phyloP scores from a whole-genome alignment of 2,797 vertebrate species.

The Spheniscus humboldti region DNA sequence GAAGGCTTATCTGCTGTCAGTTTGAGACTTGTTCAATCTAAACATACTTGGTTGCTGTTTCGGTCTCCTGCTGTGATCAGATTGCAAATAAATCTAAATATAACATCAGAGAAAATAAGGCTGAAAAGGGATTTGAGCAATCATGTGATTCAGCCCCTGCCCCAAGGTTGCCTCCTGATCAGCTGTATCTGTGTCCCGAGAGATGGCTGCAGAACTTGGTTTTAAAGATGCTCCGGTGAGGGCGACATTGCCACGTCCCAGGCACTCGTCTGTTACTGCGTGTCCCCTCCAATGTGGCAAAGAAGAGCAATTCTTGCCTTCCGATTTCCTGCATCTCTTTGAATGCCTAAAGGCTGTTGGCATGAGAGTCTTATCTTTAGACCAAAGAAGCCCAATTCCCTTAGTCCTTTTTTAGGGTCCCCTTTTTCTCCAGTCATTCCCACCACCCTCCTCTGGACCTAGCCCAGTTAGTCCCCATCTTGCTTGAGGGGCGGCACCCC shows the following conservation, averaged over 20 bases:
- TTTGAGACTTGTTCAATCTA: not conserved
- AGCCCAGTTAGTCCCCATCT: not conserved
- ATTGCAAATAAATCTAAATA: not conserved
- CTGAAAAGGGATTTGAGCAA: not conserved
- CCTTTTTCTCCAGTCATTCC: not conserved
- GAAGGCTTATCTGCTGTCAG: not conserved
- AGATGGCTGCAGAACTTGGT: not conserved
- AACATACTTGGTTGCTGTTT: not conserved
- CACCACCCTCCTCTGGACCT: not conserved
- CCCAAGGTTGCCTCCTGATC: not conserved
- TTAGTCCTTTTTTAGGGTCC: not conserved
- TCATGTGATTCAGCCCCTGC: not conserved
- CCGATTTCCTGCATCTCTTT: not conserved
- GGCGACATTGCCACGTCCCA: not conserved
- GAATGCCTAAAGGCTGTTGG: not conserved
- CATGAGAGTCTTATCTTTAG: not conserved
- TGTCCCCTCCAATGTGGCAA: not conserved
- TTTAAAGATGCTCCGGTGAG: not conserved
- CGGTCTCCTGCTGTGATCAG: not conserved
- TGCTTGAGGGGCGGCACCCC: not conserved
- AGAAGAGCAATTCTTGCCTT: not conserved
- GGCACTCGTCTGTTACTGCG: not conserved
- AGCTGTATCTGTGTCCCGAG: not conserved
- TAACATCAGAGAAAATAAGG: not conserved
- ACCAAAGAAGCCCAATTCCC: not conserved